Evolutionary conservation across 2,888 invertebrate species (phyloP).

Genomic region (Andrena bucephala): DNA sequence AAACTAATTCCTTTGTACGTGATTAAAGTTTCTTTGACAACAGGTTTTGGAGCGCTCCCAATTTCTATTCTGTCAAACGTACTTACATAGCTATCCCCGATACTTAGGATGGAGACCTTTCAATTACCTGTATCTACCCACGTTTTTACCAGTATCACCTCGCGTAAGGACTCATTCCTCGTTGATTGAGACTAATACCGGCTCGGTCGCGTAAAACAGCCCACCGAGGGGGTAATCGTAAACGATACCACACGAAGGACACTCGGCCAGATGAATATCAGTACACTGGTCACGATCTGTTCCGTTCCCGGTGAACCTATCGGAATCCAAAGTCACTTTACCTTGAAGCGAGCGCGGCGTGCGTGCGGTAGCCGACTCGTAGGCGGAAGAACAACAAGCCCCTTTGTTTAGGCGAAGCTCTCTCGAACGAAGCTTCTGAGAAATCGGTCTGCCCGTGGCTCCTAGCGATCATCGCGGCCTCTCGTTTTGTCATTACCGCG

Average conservation of each 20-base stretch:
- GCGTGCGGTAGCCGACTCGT: constrained; percentile 27
- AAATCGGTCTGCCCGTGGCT: constrained; percentile 59
- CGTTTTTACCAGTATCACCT: not conserved
- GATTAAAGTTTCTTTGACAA: no score
- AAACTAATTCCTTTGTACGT: no score
- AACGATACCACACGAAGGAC: constrained; percentile 35
- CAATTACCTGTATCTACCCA: no score
- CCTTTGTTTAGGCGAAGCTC: constrained; percentile 63
- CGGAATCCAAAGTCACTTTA: constrained; percentile 54
- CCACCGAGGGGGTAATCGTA: constrained; percentile 36
- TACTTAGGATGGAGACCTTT: no score
- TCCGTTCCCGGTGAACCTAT: constrained; percentile 47
- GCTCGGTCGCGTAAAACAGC: not conserved
- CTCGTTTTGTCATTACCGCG: constrained; percentile 65
- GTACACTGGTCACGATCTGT: constrained; percentile 47
- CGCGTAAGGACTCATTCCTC: not conserved
- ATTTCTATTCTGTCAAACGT: no score
- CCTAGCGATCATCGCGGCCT: constrained; percentile 12
- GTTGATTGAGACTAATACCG: constrained; percentile 5
- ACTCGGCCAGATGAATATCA: constrained; percentile 48
- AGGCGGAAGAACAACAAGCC: constrained; percentile 59
- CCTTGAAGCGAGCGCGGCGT: constrained; percentile 42
- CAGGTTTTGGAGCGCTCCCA: no score
- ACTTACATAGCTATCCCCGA: no score
- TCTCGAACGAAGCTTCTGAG: constrained; percentile 56